Percentiles rank a stretch among this genome's conserved stretches.
Conservation (phyloP, 1,140 invertebrate species). For the Stegodyphus mimosarum region DNA sequence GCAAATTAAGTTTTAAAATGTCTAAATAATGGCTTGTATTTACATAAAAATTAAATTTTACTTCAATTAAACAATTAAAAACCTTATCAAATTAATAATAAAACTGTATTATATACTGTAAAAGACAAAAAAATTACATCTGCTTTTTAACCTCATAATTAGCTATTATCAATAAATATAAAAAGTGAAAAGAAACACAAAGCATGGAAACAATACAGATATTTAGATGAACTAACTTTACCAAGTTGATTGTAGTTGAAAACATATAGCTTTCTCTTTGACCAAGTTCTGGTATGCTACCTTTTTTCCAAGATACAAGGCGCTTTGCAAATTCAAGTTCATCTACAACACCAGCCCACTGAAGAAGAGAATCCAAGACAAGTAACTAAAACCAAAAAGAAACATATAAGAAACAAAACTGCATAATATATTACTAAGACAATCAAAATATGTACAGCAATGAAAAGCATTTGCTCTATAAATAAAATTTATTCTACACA, state of each 20-base stretch:
- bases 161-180: background rate
- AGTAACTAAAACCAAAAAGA: conserved; percentile 65
- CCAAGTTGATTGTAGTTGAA: conserved; percentile 66
- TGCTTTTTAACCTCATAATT: too few relatives aligned
- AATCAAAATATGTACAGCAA: background rate
- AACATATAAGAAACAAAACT: background rate
- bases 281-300: conserved; percentile 66
- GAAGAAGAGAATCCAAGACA: conserved; percentile 67
- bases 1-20: too few relatives aligned
- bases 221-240: conserved; percentile 42
- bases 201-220: background rate
- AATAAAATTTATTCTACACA: too few relatives aligned
- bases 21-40: too few relatives aligned
- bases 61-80: too few relatives aligned
- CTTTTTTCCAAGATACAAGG: conserved; percentile 65
- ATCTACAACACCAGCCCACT: conserved; percentile 69
- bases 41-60: too few relatives aligned
- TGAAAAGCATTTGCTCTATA: background rate
- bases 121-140: too few relatives aligned
- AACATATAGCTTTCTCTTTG: conserved; percentile 65
- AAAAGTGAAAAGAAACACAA: background rate
- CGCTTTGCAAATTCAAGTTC: conserved; percentile 69
- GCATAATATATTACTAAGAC: background rate
- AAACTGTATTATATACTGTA: too few relatives aligned
- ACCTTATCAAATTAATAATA: too few relatives aligned